Evolutionary conservation across 2,888 invertebrate genomes (phyloP), one percentile per base, ranked within the genome.

Genomic region (Gymnosoma rotundatum): DNA sequence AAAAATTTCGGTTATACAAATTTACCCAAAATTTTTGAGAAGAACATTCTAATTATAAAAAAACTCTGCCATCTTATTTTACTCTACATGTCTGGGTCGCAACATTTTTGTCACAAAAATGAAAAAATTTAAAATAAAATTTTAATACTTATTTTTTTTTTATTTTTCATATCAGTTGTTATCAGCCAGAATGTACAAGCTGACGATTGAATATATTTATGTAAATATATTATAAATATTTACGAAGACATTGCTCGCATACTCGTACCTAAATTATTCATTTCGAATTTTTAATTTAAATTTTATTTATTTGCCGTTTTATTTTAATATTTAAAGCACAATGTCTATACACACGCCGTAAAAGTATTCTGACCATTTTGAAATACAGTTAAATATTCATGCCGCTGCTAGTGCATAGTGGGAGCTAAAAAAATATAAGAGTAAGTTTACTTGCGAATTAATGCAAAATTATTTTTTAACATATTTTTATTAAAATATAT

Each of bases 301-400:
- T 45, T 25, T 38, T 18, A 18, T 18, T 25, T 25, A 18, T n/a
- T n/a, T 61, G 18, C 7, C 16, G 6, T 63, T 21, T 63, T 45
- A 64, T 64, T 48, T 58, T 38, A 45, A 58, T 60, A 67, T 50
- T 69, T 54, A 50, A 67, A 58, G 50, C 20, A 69, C 2, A 50
- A 58, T 12, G 5, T 32, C 4, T n/a, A 42, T 21, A 14, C 32
- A 38, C 45, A 16, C 16, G 14, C 42, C 25, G 16, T n/a, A 7
- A 25, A 25, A 9, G 21, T 45, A 50, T 75, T 58, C 63, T 50
- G 54, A 20, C 78, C 72, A 72, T 72, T 76, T 72, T 74, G 56
- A 42, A 72, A 60, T 60, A 82, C 81, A 66, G 82, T 76, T 81
- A 81, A 76, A 36, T 45, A 52, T 56, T 45, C 18, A 42, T 69